Conservation (phyloP, 2,888 invertebrate genomes). For the Perithous albicinctus region DNA sequence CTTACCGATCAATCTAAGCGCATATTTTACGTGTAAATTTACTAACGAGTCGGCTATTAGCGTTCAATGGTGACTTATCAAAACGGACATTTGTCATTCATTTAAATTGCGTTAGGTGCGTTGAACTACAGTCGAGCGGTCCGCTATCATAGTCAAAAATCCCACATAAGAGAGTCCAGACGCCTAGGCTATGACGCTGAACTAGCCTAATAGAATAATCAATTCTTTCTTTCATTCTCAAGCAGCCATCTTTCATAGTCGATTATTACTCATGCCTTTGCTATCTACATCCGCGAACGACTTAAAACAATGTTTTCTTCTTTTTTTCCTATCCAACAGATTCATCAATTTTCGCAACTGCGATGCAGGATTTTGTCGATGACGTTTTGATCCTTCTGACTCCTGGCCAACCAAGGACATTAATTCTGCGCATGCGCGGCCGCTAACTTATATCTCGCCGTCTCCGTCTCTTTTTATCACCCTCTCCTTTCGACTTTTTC, state of each 20-base stretch:
- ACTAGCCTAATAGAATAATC: not conserved
- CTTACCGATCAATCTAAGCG: not conserved
- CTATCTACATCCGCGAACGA: not conserved
- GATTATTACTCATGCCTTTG: not conserved
- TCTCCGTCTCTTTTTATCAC: not conserved
- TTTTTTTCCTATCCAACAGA: not conserved
- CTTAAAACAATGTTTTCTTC: not conserved
- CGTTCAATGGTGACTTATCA: slow-evolving; percentile 48
- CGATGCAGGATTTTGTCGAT: slow-evolving; percentile 55
- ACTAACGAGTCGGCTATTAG: slow-evolving; percentile 44
- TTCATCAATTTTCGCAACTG: slow-evolving; percentile 9
- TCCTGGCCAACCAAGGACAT: slow-evolving; percentile 52
- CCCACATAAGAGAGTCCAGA: not conserved
- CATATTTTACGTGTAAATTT: slow-evolving; percentile 1
- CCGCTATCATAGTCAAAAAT: slow-evolving; percentile 7
- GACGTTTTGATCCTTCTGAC: slow-evolving; percentile 52
- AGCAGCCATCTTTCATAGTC: not conserved
- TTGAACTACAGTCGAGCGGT: not conserved
- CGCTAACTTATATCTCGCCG: slow-evolving; percentile 24
- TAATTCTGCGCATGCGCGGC: slow-evolving; percentile 43
- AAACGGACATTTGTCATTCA: slow-evolving; percentile 43
- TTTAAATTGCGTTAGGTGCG: slow-evolving; percentile 27
- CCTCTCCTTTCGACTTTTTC: slow-evolving; percentile 20
- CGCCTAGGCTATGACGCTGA: not conserved
- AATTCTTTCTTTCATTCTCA: not conserved